Conservation (phyloP, 2,797 vertebrate genomes). For the Podarcis lilfordi region DNA sequence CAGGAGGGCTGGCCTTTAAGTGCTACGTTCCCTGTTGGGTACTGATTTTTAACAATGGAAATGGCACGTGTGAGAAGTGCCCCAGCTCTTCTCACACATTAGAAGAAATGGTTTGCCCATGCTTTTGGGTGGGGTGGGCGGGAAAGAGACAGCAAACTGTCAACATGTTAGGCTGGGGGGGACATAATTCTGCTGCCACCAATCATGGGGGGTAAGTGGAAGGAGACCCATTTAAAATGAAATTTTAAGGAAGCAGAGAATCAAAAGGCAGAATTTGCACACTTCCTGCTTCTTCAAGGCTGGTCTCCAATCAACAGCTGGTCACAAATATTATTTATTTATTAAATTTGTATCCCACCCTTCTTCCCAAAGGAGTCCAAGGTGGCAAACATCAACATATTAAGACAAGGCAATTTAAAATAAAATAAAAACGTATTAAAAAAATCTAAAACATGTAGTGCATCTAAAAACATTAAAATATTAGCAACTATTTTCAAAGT, state of each 20-base stretch:
- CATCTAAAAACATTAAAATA: neutral
- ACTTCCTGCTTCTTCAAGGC: neutral
- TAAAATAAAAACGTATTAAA: no score
- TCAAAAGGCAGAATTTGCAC: neutral
- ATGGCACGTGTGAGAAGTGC: slow-evolving; percentile 68
- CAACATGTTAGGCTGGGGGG: slow-evolving; percentile 20
- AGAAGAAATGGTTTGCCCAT: slow-evolving; percentile 47
- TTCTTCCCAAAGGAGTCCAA: no score
- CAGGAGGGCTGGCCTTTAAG: slow-evolving; percentile 53
- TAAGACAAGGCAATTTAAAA: no score
- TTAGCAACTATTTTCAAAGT: neutral
- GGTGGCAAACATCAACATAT: no score
- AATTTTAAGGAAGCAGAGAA: neutral
- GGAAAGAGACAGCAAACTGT: slow-evolving; percentile 50
- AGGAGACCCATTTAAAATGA: neutral
- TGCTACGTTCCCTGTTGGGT: slow-evolving; percentile 70
- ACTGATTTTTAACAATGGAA: slow-evolving; percentile 65
- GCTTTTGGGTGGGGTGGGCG: neutral
- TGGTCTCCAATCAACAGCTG: neutral
- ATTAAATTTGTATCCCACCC: no score
- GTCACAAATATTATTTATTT: no score
- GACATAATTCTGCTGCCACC: neutral
- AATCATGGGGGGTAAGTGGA: slow-evolving; percentile 9
- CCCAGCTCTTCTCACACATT: slow-evolving; percentile 56
- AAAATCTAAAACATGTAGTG: no score